Conservation (phyloP, 2,113 vertebrate species). For the Tichodroma muraria region DNA sequence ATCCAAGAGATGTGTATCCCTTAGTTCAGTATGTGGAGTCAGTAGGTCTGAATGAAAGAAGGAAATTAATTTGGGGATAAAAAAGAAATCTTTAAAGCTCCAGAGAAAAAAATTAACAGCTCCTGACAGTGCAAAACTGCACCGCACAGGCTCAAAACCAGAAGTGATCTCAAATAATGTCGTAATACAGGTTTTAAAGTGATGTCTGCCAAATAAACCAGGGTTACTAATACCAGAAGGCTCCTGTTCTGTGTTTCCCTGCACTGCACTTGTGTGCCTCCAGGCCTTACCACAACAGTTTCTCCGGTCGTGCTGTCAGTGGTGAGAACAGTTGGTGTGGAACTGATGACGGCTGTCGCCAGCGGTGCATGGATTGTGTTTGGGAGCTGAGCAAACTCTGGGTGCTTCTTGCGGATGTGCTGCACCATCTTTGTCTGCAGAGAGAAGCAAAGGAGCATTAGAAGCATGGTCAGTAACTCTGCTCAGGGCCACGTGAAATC, state of each 20-base stretch:
- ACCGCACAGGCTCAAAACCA: background rate
- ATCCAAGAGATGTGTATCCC: background rate
- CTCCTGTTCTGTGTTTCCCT: background rate
- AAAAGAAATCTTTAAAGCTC: background rate
- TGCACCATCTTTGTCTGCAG: constrained; percentile 97
- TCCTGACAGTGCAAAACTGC: background rate
- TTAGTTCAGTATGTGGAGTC: background rate
- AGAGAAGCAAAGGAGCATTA: background rate
- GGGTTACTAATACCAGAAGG: background rate
- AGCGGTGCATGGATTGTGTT: constrained; percentile 80
- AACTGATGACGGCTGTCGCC: constrained; percentile 83
- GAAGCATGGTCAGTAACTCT: background rate
- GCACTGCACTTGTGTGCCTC: background rate
- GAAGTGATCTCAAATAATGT: background rate
- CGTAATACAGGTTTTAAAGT: background rate
- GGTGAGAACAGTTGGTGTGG: constrained; percentile 81
- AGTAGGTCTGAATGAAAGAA: background rate
- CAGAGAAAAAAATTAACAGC: background rate
- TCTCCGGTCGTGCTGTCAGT: constrained; percentile 82
- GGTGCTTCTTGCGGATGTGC: constrained; percentile 97
- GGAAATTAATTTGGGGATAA: background rate
- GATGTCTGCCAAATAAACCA: background rate
- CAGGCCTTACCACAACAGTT: constrained; percentile 88
- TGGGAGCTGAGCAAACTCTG: constrained; percentile 83
- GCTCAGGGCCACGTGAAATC: background rate